These are phyloP conservation scores for Austrofundulus limnaeus DNA, from an alignment of 2,113 vertebrate genomes.

Conservation along the genomic window DNA sequence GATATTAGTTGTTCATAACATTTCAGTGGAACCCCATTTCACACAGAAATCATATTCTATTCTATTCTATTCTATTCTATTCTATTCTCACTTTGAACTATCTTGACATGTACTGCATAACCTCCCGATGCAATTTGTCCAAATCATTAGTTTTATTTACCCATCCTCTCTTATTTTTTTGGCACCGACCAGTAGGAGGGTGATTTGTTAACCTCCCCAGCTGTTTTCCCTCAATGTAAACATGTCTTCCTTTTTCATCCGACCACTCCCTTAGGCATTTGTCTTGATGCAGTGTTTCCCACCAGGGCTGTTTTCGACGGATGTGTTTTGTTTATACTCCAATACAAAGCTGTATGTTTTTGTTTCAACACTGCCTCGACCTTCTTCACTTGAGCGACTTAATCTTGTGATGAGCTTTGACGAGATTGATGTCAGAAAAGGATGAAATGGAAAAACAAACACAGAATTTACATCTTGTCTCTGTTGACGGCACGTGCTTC, in stretches of 20 bases:
- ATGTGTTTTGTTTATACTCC: constrained; percentile 25
- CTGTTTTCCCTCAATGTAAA: constrained; percentile 51
- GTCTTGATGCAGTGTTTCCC: constrained; percentile 19
- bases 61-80: too few relatives aligned
- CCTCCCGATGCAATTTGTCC: constrained; percentile 9
- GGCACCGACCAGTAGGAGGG: neutral
- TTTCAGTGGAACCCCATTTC: too few relatives aligned
- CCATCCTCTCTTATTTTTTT: too few relatives aligned
- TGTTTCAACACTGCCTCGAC: neutral
- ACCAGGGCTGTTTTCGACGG: constrained; percentile 21
- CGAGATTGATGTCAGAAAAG: neutral
- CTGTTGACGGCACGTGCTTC: constrained; percentile 11
- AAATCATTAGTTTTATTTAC: constrained; percentile 13
- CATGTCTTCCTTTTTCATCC: constrained; percentile 32
- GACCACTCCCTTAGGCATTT: constrained; percentile 27
- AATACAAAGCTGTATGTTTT: constrained; percentile 18
- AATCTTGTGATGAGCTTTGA: neutral
- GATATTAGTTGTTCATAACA: too few relatives aligned
- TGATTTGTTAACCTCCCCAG: constrained; percentile 21
- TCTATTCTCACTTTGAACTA: too few relatives aligned
- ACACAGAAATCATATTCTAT: too few relatives aligned
- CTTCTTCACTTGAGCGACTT: neutral
- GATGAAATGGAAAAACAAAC: constrained; percentile 4
- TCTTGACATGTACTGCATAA: too few relatives aligned
- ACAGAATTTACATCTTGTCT: constrained; percentile 17